Evolutionary conservation across 2,888 invertebrate genomes (phyloP), one percentile per base, ranked within the genome.

Genomic region (Busseola fusca): DNA sequence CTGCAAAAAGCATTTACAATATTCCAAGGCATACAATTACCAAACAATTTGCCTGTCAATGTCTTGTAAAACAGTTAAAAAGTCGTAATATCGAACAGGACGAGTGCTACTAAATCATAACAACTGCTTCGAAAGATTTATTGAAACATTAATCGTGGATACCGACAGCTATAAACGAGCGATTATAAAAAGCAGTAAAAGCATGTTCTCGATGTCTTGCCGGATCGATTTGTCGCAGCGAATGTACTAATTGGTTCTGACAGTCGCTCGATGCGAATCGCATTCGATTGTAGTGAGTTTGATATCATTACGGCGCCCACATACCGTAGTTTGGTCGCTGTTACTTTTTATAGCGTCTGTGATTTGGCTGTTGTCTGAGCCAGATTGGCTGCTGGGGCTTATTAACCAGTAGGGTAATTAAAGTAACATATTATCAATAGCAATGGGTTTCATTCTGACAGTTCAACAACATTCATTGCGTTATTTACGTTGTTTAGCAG

Each of bases 101-200:
- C 34, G 63, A 74, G 56, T 42, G 37, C 58, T 74, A 72, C 72
- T 74, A 74, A 76, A 83, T 81, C 78, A 83, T 79, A 83, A 74
- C 76, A 81, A 69, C 58, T 62, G 73, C 64, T 67, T 64, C 68
- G 50, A 54, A 72, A 78, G 83, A 83, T 83, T 81, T 81, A 83
- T 81, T 73, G 69, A 83, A 81, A 76, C 78, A 79, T 83, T 78
- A 73, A 74, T 83, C 81, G 66, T 68, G 64, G 54, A 65, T 45
- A 69, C 54, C n/a, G 79, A 69, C 76, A 67, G 67, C 72, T 65
- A 62, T 72, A 76, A 76, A 76, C 48, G 78, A n/a, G 69, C 67
- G 72, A 70, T 80, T 74, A 83, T 74, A 76, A 83, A 76, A 75
- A 71, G 68, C 57, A 48, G 73, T 70, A 79, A 81, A 80, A 83